A percentile compares a stretch with the other conserved stretches of the same genome.
Conservation (phyloP, 2,113 vertebrate species). For the Camarhynchus parvulus region DNA sequence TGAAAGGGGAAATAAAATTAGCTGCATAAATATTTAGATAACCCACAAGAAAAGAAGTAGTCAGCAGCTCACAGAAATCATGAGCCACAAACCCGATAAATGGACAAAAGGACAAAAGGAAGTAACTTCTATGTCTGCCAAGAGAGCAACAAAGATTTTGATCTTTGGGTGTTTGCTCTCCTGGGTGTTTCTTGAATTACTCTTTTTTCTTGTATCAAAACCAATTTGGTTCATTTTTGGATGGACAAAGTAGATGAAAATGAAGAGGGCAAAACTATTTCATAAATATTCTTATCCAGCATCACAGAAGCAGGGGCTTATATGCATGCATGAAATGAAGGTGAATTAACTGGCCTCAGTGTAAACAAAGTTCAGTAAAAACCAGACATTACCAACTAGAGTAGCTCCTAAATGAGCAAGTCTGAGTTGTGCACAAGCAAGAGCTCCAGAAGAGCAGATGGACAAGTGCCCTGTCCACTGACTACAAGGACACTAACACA, state of each 20-base stretch:
- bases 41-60: neutral
- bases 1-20: constrained; percentile 35
- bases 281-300: neutral
- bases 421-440: neutral
- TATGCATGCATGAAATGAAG: neutral
- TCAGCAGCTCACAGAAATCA: neutral
- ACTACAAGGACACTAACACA: neutral
- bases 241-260: neutral
- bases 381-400: neutral
- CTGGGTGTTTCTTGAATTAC: neutral
- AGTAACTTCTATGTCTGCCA: neutral
- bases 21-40: constrained; percentile 3
- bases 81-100: neutral
- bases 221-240: neutral
- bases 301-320: neutral
- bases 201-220: neutral
- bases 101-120: neutral
- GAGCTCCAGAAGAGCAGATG: neutral
- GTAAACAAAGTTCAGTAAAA: neutral
- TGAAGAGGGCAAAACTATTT: neutral
- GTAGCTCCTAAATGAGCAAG: neutral
- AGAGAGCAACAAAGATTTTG: neutral
- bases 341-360: neutral
- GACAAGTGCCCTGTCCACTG: neutral
- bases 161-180: neutral